These are phyloP conservation scores for Herpetotheres cachinnans DNA, from an alignment of 2,113 vertebrate genomes.

Conservation along the genomic window DNA sequence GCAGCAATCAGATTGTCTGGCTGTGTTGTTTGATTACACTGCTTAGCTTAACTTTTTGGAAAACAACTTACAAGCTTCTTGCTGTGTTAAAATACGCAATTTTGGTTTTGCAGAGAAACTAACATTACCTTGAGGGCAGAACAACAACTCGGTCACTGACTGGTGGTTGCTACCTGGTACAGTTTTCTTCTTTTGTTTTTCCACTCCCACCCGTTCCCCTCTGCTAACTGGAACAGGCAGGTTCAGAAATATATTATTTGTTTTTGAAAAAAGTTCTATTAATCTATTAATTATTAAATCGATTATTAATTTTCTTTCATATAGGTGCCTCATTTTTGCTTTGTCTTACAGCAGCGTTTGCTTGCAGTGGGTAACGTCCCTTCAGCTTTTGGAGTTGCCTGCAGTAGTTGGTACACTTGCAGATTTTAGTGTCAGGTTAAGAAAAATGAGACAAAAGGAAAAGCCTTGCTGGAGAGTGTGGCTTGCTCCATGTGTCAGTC, in stretches of 20 bases:
- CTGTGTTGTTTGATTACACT: not conserved
- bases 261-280: not conserved
- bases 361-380: not conserved
- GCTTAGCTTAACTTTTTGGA: not conserved
- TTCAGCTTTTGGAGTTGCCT: not conserved
- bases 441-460: not conserved
- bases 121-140: not conserved
- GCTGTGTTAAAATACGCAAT: not conserved
- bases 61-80: not conserved
- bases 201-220: not conserved
- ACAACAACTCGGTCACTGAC: not conserved
- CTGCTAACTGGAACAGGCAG: too few species aligned
- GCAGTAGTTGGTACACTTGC: not conserved
- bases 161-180: not conserved
- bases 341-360: not conserved
- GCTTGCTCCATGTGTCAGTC: not conserved
- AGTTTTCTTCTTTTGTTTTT: not conserved
- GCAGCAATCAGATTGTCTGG: not conserved
- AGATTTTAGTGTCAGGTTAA: not conserved
- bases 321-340: not conserved
- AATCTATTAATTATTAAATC: not conserved
- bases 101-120: not conserved
- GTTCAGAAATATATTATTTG: not conserved
- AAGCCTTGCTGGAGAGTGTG: not conserved
- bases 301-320: not conserved